Conservation (phyloP, 1,140 invertebrate species). For the Gonatopus flavifemur region DNA sequence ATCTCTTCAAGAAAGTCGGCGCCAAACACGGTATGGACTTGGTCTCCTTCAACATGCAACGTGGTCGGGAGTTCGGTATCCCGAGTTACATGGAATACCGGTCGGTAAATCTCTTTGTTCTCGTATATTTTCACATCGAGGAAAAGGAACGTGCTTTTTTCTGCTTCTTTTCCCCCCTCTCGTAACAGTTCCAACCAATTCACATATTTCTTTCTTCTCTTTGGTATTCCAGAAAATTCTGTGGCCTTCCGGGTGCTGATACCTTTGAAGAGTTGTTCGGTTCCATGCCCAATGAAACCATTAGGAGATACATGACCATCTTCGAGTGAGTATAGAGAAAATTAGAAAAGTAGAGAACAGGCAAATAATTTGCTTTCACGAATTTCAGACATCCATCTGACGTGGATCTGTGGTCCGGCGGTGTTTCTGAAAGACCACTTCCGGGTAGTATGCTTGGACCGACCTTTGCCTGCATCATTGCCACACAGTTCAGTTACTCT, state of each 20-base stretch:
- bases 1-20: slow-evolving; percentile 86
- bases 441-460: slow-evolving; percentile 90
- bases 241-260: slow-evolving; percentile 77
- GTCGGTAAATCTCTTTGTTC: slow-evolving; percentile 34
- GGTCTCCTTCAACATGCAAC: slow-evolving; percentile 92
- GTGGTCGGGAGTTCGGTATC: slow-evolving; percentile 88
- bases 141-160: too few species aligned
- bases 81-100: slow-evolving; percentile 90
- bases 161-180: not conserved
- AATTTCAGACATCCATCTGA: slow-evolving; percentile 74
- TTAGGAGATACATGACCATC: slow-evolving; percentile 73
- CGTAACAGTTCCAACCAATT: not conserved
- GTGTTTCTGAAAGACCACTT: slow-evolving; percentile 85
- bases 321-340: slow-evolving; percentile 66
- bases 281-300: slow-evolving; percentile 87
- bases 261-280: slow-evolving; percentile 85
- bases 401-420: slow-evolving; percentile 90
- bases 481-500: slow-evolving; percentile 91
- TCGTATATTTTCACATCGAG: too few species aligned
- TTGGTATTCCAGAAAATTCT: slow-evolving; percentile 72
- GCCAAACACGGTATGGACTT: slow-evolving; percentile 87
- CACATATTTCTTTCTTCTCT: not conserved
- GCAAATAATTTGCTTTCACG: not conserved
- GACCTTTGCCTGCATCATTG: slow-evolving; percentile 94
- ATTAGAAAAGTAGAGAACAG: not conserved